These are phyloP conservation scores for Tridacna crocea DNA, from an alignment of 2,888 invertebrate species.

Conservation along the genomic window DNA sequence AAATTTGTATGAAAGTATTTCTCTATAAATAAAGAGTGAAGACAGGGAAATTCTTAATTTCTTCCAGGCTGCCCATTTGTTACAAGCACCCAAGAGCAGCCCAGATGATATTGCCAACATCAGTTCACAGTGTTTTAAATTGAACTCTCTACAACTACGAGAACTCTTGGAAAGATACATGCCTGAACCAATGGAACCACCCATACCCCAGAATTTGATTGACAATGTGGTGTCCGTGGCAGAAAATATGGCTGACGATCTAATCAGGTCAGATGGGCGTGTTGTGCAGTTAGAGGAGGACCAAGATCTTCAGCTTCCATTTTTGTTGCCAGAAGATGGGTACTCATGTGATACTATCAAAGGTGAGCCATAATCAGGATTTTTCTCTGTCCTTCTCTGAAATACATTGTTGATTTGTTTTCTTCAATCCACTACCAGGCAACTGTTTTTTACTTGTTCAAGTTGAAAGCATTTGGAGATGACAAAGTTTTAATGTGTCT, in stretches of 20 bases:
- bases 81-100: slow-evolving; percentile 92
- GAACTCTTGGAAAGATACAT: slow-evolving; percentile 92
- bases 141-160: slow-evolving; percentile 97
- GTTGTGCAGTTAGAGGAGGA: slow-evolving; percentile 96
- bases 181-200: slow-evolving; percentile 87
- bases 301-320: slow-evolving; percentile 92
- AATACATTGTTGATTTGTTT: no score
- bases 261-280: slow-evolving; percentile 92
- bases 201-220: slow-evolving; percentile 87
- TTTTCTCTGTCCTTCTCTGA: no score
- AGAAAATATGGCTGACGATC: slow-evolving; percentile 90
- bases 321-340: slow-evolving; percentile 98
- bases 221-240: slow-evolving; percentile 82
- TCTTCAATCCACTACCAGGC: no score
- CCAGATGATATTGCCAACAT: slow-evolving; percentile 95
- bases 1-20: no score
- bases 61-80: slow-evolving; percentile 92
- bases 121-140: slow-evolving; percentile 96
- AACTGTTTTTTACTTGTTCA: no score
- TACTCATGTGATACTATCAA: slow-evolving; percentile 98
- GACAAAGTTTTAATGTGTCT: no score
- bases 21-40: no score
- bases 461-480: no score
- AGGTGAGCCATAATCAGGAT: slow-evolving; percentile 85
- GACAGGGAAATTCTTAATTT: not conserved